Evolutionary conservation across 2,888 invertebrate genomes (phyloP).

Genomic region (Cryptocheilus praepositus): DNA sequence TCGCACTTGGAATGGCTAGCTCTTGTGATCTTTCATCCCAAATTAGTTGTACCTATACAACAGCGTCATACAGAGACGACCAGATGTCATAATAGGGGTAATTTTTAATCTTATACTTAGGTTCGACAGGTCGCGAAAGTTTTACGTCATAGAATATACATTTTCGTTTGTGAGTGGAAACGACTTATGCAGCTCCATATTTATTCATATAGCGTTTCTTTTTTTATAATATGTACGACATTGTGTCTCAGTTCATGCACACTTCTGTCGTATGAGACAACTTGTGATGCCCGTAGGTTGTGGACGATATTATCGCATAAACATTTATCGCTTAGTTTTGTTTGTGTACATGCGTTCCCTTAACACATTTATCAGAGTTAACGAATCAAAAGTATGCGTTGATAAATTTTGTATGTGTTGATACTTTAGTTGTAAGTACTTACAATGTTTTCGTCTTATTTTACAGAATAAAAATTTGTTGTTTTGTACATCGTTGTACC

Average conservation of each 20-base stretch:
- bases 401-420: slow-evolving; percentile 33
- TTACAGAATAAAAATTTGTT: slow-evolving; percentile 39
- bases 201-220: too few species aligned
- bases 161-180: too few species aligned
- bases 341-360: slow-evolving; percentile 1
- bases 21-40: too few species aligned
- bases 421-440: slow-evolving; percentile 45
- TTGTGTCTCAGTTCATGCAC: not conserved
- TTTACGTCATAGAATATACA: too few species aligned
- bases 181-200: too few species aligned
- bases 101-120: too few species aligned
- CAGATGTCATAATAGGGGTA: too few species aligned
- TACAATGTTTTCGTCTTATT: slow-evolving; percentile 41
- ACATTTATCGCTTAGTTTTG: slow-evolving; percentile 3
- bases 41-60: too few species aligned
- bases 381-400: slow-evolving; percentile 26
- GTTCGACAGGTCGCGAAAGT: too few species aligned
- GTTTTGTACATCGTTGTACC: slow-evolving; percentile 28
- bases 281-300: slow-evolving; percentile 21
- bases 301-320: slow-evolving; percentile 5
- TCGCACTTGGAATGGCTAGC: too few species aligned
- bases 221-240: too few species aligned
- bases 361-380: slow-evolving; percentile 12
- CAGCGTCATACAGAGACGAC: too few species aligned
- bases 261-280: not conserved